These are phyloP conservation scores for Piprites chloris DNA, from an alignment of 2,113 vertebrate species.

Conservation along the genomic window DNA sequence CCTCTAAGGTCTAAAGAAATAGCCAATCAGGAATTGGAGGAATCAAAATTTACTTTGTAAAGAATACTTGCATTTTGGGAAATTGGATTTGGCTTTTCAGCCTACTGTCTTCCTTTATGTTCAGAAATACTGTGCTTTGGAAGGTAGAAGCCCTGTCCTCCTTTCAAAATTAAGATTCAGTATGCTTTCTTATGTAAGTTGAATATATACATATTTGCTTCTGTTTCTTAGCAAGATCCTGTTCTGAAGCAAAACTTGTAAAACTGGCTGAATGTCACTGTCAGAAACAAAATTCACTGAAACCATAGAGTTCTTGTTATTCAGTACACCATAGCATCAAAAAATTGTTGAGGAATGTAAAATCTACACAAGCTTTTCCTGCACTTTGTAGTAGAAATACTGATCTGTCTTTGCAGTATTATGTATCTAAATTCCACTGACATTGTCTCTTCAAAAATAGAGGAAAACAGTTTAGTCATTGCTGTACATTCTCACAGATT, in stretches of 20 bases:
- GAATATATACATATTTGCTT: background rate
- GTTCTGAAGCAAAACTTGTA: background rate
- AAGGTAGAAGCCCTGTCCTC: background rate
- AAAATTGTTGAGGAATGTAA: background rate
- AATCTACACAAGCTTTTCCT: background rate
- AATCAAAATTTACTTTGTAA: background rate
- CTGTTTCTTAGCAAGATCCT: background rate
- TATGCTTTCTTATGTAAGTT: background rate
- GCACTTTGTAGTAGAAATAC: background rate
- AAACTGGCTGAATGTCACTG: background rate
- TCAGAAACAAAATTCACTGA: background rate
- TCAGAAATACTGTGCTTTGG: background rate
- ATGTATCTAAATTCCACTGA: background rate
- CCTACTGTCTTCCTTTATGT: background rate
- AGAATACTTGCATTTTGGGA: background rate
- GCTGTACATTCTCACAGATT: background rate
- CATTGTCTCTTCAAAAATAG: background rate
- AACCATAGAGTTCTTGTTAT: background rate
- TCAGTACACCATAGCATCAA: background rate
- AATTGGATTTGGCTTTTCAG: background rate
- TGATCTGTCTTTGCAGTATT: background rate
- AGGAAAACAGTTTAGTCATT: background rate
- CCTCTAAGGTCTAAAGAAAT: background rate
- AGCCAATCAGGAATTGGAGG: accelerated
- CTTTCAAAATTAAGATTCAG: background rate